Percentiles rank a stretch among this genome's conserved stretches.
Conservation (phyloP, 2,113 vertebrate genomes). For the Crotalus viridis region DNA sequence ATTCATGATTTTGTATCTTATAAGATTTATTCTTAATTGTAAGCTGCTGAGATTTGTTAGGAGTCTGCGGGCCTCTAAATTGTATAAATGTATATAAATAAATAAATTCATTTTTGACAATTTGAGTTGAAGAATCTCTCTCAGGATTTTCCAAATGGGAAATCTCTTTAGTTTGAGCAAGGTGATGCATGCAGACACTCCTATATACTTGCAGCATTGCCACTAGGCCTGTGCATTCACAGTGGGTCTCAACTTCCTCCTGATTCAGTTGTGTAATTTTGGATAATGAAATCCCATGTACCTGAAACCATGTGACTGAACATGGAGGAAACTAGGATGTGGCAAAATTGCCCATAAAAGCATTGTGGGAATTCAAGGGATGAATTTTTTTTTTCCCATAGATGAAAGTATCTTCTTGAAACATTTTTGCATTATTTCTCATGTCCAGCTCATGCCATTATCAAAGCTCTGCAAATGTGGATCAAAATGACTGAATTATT, state of each 20-base stretch:
- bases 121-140: background rate
- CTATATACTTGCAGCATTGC: background rate
- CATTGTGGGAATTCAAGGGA: background rate
- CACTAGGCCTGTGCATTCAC: background rate
- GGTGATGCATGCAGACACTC: background rate
- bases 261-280: background rate
- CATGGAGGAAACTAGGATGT: background rate
- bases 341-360: background rate
- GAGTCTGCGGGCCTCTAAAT: background rate
- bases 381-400: background rate
- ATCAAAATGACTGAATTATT: background rate
- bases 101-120: background rate
- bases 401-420: background rate
- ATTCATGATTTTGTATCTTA: background rate
- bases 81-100: background rate
- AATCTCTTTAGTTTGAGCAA: background rate
- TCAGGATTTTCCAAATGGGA: background rate
- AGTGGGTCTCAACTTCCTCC: background rate
- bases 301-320: background rate
- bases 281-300: background rate
- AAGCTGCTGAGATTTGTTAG: background rate
- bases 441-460: background rate
- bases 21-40: background rate
- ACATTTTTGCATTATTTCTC: background rate
- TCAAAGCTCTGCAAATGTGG: background rate